Evolutionary conservation across 35 echinoderm and acorn worm genomes (phyloP).

Genomic region (Acanthaster planci): DNA sequence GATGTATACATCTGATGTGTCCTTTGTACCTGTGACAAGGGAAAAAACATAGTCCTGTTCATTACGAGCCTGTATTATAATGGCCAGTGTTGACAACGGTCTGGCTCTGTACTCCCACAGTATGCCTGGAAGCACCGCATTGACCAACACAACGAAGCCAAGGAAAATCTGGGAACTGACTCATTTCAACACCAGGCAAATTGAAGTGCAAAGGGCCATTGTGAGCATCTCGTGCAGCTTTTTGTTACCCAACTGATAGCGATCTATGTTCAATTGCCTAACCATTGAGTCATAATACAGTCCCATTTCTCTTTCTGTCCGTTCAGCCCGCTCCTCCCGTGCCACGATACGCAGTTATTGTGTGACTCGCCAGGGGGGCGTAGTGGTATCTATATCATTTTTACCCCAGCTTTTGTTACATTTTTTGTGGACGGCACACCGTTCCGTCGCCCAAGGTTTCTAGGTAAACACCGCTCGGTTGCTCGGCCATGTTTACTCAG

Average conservation of each 20-base stretch:
- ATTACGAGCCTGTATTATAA: too few species aligned
- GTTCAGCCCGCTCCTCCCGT: neutral
- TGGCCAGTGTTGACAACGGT: too few species aligned
- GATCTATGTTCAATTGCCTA: constrained; percentile 19
- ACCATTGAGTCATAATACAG: constrained; percentile 7
- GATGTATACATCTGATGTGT: too few species aligned
- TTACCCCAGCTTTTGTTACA: constrained; percentile 27
- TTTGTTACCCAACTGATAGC: constrained; percentile 8
- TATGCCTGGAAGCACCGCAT: too few species aligned
- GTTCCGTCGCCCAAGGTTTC: constrained; percentile 6
- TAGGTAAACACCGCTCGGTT: constrained; percentile 22
- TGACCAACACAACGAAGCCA: neutral
- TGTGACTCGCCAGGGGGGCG: neutral
- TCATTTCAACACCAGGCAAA: constrained; percentile 4
- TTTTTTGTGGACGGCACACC: constrained; percentile 6
- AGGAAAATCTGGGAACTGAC: neutral
- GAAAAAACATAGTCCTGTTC: too few species aligned
- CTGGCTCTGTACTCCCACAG: too few species aligned
- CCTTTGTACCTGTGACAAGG: too few species aligned
- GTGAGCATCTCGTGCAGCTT: neutral
- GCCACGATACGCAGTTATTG: neutral
- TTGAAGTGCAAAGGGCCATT: neutral
- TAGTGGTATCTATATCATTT: constrained; percentile 19
- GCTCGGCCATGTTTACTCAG: constrained; percentile 19
- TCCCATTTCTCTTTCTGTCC: too few species aligned